phyloP scores from a whole-genome alignment of 2,888 invertebrate genomes.

The Cerastis leucographa region DNA sequence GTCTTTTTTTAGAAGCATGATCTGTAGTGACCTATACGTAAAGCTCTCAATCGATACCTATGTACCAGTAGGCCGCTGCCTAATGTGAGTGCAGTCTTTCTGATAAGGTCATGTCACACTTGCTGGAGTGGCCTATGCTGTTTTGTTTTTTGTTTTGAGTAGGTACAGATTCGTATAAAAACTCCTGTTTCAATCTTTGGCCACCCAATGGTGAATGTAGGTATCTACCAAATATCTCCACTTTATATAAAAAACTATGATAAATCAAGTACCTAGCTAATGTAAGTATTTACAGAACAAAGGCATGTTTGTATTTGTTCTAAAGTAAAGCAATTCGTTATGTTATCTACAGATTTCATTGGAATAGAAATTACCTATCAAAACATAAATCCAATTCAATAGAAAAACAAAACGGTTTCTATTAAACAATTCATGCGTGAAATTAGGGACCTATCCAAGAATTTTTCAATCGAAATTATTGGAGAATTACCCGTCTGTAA shows the following conservation, averaged over 20 bases:
- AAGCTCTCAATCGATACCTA: not conserved
- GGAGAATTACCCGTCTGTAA: slow-evolving; percentile 36
- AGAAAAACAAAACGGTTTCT: slow-evolving; percentile 15
- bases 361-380: not conserved
- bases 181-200: not conserved
- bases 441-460: slow-evolving; percentile 36
- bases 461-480: slow-evolving; percentile 43
- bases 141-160: not conserved
- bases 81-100: not conserved
- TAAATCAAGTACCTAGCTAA: not conserved
- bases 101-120: not conserved
- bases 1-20: not conserved
- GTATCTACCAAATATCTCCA: not conserved
- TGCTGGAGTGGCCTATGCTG: not conserved
- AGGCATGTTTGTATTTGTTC: not conserved
- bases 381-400: slow-evolving; percentile 20
- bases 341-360: not conserved
- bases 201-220: not conserved
- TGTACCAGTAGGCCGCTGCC: not conserved
- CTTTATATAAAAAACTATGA: not conserved
- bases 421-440: slow-evolving; percentile 34
- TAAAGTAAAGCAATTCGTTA: not conserved
- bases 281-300: not conserved
- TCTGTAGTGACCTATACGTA: not conserved
- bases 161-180: not conserved